A percentile compares a stretch with the other conserved stretches of the same genome.
Conservation (phyloP, 2,113 vertebrate genomes). For the Perognathus longimembris region DNA sequence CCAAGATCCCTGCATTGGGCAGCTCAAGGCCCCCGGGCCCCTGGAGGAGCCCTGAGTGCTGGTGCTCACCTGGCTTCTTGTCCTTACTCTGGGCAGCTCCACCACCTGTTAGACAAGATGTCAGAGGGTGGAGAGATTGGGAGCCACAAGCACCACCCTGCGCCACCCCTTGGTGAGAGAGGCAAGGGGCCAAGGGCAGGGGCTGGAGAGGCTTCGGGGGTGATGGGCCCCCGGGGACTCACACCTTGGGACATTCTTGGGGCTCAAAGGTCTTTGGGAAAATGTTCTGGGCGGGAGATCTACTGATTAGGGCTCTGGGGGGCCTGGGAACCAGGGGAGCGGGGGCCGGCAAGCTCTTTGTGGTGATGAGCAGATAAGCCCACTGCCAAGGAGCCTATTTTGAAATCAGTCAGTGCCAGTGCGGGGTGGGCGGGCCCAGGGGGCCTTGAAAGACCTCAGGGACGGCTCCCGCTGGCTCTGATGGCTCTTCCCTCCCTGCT, state of each 20-base stretch:
- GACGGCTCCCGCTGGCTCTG: neutral
- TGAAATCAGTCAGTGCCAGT: slow-evolving; percentile 59
- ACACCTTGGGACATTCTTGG: slow-evolving; percentile 83
- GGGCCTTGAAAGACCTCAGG: neutral
- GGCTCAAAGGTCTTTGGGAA: slow-evolving; percentile 88
- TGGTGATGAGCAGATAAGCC: slow-evolving; percentile 80
- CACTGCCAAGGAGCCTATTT: slow-evolving; percentile 77
- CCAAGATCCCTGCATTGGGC: neutral
- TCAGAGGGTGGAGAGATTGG: neutral
- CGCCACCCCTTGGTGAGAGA: neutral
- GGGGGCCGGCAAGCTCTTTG: neutral
- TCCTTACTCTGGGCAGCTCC: neutral
- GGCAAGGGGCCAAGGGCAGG: neutral
- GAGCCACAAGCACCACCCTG: neutral
- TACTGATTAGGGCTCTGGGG: slow-evolving; percentile 74
- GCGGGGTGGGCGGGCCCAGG: slow-evolving; percentile 29
- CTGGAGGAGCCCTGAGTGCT: neutral
- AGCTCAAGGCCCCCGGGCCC: neutral
- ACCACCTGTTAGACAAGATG: neutral
- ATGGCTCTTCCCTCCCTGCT: accelerated
- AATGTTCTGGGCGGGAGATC: slow-evolving; percentile 77
- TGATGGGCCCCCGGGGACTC: slow-evolving; percentile 48
- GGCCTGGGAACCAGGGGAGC: slow-evolving; percentile 80
- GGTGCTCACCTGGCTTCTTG: neutral
- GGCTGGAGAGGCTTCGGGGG: neutral